A percentile compares a stretch with the other conserved stretches of the same genome.
These are phyloP conservation scores for Cantharis flavilabris DNA, from an alignment of 2,888 invertebrate species.

Conservation along the genomic window DNA sequence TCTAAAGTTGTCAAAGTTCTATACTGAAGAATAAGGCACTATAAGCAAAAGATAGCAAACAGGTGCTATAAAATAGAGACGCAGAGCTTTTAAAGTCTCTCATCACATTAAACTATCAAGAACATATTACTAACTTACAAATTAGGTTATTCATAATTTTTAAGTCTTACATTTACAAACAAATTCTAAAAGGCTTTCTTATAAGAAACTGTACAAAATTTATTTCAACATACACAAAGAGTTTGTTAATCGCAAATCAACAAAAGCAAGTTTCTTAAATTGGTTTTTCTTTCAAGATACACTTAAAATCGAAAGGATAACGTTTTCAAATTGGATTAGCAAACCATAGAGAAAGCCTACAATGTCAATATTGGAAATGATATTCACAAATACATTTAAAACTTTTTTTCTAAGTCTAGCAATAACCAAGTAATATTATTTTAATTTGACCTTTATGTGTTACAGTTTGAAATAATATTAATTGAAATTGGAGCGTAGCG, in stretches of 20 bases:
- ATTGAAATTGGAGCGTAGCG: background rate
- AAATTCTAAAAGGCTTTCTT: background rate
- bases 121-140: background rate
- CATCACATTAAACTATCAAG: background rate
- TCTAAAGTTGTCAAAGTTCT: conserved; percentile 38
- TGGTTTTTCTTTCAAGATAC: background rate
- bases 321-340: background rate
- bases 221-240: too few species aligned
- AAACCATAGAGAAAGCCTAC: background rate
- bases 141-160: background rate
- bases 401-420: background rate
- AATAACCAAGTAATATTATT: background rate
- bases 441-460: background rate
- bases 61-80: conserved; percentile 37
- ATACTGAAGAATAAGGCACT: conserved; percentile 29
- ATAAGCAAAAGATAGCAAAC: conserved; percentile 35
- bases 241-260: background rate
- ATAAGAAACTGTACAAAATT: background rate
- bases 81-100: conserved; percentile 14
- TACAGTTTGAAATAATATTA: background rate
- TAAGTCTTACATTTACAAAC: background rate
- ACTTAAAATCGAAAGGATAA: background rate
- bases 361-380: background rate
- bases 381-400: background rate
- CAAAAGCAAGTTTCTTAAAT: background rate